phyloP scores from a whole-genome alignment of 2,113 vertebrate genomes.

The Cyphomyrus plagiostoma region DNA sequence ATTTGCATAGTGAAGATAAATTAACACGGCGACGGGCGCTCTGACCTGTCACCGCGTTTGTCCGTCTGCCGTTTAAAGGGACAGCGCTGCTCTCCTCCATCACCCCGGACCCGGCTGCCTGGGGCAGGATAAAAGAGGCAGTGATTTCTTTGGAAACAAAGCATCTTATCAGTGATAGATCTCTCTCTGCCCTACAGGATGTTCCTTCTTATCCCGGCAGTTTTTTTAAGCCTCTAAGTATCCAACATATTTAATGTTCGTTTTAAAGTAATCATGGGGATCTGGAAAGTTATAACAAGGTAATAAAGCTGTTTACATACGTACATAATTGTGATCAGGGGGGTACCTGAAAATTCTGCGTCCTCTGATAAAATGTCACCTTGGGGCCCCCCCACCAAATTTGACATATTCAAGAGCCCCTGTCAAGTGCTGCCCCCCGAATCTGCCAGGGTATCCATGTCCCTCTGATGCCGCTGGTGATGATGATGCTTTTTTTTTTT shows the following conservation, averaged over 20 bases:
- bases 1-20: slow-evolving; percentile 39
- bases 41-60: background rate
- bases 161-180: background rate
- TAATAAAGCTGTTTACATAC: background rate
- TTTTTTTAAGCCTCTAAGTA: background rate
- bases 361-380: background rate
- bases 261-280: background rate
- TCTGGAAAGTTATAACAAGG: background rate
- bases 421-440: background rate
- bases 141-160: background rate
- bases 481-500: background rate
- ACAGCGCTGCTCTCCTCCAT: background rate
- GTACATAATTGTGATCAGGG: background rate
- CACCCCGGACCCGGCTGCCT: background rate
- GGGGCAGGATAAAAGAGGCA: background rate
- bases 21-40: slow-evolving; percentile 5
- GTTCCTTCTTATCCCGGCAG: background rate
- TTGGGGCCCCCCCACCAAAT: background rate
- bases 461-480: background rate
- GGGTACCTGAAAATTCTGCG: background rate
- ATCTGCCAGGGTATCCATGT: background rate
- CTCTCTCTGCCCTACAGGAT: background rate
- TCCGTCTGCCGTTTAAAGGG: slow-evolving; percentile 2
- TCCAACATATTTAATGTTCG: background rate
- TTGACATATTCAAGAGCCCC: background rate